Percentiles rank a stretch among this genome's conserved stretches.
Evolutionary conservation across 2,888 invertebrate genomes (phyloP).

Genomic region (Pegoplata infirma): DNA sequence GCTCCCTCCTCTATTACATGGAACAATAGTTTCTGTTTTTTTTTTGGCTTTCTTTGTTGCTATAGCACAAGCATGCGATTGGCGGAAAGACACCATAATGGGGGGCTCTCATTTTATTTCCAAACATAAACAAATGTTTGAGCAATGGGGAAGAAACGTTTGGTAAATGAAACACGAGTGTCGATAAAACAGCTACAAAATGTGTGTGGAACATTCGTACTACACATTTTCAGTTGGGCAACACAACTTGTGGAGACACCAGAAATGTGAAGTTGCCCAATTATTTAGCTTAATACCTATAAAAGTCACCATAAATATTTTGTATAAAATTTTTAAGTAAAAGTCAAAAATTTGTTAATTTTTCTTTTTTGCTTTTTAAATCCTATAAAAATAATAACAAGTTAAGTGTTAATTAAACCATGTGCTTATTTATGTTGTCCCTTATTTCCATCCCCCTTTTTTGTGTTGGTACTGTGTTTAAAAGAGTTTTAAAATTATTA

Average conservation of each 20-base stretch:
- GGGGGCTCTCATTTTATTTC: slow-evolving; percentile 9
- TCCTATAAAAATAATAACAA: not conserved
- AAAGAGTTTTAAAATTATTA: not conserved
- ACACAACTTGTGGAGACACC: not conserved
- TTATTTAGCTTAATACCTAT: too few relatives aligned
- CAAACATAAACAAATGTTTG: slow-evolving; percentile 12
- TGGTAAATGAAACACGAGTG: slow-evolving; percentile 34
- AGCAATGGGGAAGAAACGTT: slow-evolving; percentile 38
- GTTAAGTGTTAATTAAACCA: slow-evolving; percentile 37
- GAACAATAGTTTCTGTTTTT: slow-evolving; percentile 33
- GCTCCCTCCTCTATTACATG: not conserved
- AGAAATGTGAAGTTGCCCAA: too few relatives aligned
- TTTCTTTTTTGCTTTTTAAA: slow-evolving; percentile 39
- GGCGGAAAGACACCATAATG: slow-evolving; percentile 9
- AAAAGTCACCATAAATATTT: not conserved
- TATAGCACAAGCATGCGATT: slow-evolving; percentile 44
- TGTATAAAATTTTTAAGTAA: not conserved
- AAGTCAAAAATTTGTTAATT: slow-evolving; percentile 2
- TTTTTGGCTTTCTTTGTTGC: slow-evolving; percentile 5
- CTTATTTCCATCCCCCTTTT: not conserved
- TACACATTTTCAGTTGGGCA: not conserved
- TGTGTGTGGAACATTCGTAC: not conserved
- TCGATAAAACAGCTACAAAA: slow-evolving; percentile 50
- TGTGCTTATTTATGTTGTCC: not conserved
- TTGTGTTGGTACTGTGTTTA: too few relatives aligned